These are phyloP conservation scores for Sebastes schlegelii DNA, from an alignment of 2,113 vertebrate genomes.

Conservation along the genomic window DNA sequence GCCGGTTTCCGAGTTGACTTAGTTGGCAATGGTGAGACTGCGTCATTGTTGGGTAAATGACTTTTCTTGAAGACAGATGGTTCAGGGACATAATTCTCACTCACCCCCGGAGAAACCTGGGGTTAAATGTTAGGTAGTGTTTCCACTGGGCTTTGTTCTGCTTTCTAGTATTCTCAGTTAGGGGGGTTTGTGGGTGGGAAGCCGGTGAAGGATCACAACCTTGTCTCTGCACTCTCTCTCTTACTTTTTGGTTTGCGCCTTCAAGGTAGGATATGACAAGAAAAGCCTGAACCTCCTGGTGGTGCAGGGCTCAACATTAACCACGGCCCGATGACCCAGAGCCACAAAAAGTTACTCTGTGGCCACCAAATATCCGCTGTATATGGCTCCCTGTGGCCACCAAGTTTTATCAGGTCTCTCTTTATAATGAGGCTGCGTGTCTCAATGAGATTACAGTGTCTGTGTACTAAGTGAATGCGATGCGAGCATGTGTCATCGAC, in stretches of 20 bases:
- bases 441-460: too few species aligned
- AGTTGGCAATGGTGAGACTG: not conserved
- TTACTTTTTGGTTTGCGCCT: not conserved
- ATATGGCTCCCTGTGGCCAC: too few species aligned
- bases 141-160: conserved; percentile 1
- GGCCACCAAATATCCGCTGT: too few species aligned
- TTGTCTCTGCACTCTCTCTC: not conserved
- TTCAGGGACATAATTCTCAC: not conserved
- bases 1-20: not conserved
- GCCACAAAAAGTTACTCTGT: too few species aligned
- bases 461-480: too few species aligned
- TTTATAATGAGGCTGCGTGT: too few species aligned
- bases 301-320: too few species aligned
- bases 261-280: not conserved
- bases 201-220: not conserved
- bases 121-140: not conserved
- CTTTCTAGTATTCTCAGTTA: not conserved
- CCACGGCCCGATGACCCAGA: too few species aligned
- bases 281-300: not conserved
- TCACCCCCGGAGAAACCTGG: not conserved
- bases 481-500: too few species aligned
- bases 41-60: not conserved
- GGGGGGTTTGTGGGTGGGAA: not conserved
- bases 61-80: conserved; percentile 3
- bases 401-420: too few species aligned